Percentiles rank a stretch among this genome's conserved stretches.
These are phyloP conservation scores for Neogobius melanostomus DNA, from an alignment of 2,113 vertebrate genomes.

Conservation along the genomic window DNA sequence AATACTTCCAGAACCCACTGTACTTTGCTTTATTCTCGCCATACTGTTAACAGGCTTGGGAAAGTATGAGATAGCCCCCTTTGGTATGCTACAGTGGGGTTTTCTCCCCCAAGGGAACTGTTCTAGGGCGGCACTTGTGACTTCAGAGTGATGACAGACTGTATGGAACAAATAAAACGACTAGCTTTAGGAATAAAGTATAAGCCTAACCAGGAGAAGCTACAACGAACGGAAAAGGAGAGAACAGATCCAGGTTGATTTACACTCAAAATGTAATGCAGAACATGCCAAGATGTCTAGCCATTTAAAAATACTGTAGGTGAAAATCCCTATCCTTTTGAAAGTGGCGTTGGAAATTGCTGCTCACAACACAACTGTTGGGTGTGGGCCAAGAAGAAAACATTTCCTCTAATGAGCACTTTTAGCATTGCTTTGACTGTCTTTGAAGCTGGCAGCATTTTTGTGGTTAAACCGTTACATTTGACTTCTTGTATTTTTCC, in stretches of 20 bases:
- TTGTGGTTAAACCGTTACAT: not conserved
- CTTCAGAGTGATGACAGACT: not conserved
- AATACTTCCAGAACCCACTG: not conserved
- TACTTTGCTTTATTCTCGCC: not conserved
- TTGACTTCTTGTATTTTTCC: too few species aligned
- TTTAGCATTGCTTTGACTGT: conserved; percentile 6
- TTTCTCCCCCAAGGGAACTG: not conserved
- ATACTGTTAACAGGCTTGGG: conserved; percentile 7
- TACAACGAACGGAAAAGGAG: too few species aligned
- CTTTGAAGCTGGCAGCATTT: not conserved
- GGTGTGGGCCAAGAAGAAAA: conserved; percentile 5
- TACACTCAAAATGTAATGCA: too few species aligned
- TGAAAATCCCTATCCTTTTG: not conserved
- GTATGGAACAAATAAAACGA: not conserved
- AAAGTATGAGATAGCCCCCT: conserved; percentile 10
- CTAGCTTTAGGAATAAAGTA: too few species aligned
- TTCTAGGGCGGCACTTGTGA: not conserved
- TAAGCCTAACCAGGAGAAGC: not conserved
- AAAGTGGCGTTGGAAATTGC: not conserved
- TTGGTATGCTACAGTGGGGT: conserved; percentile 8
- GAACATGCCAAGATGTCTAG: too few species aligned
- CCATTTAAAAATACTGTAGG: not conserved
- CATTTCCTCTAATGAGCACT: conserved; percentile 27
- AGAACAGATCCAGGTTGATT: too few species aligned
- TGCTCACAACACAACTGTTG: not conserved